Evolutionary conservation across 2,797 vertebrate species (phyloP).

Genomic region (Rallus crepitans): DNA sequence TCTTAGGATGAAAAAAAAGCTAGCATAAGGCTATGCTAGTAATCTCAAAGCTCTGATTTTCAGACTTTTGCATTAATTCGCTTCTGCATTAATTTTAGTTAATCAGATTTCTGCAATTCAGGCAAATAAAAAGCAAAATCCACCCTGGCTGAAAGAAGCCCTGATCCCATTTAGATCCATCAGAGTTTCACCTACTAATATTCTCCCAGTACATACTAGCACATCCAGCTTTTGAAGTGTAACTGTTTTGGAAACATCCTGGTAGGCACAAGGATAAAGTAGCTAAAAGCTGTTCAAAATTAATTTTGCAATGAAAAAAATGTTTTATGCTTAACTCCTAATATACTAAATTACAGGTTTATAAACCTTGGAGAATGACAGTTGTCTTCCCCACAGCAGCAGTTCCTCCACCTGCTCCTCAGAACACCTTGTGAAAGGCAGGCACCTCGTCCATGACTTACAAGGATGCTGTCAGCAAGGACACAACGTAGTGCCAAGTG

Average conservation of each 20-base stretch:
- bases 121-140: neutral
- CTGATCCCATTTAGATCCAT: neutral
- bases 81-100: constrained; percentile 22
- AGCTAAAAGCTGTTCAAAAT: neutral
- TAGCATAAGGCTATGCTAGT: neutral
- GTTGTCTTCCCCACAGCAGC: neutral
- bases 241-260: neutral
- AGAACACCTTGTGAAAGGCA: neutral
- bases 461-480: neutral
- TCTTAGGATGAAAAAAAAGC: neutral
- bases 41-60: constrained; percentile 29
- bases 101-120: constrained; percentile 32
- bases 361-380: neutral
- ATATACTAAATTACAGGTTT: neutral
- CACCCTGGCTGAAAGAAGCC: neutral
- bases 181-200: neutral
- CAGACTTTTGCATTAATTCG: constrained; percentile 8
- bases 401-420: neutral
- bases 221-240: neutral
- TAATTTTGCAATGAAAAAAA: neutral
- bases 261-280: neutral
- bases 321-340: neutral
- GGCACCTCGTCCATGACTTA: neutral
- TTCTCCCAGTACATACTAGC: neutral
- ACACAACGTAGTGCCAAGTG: neutral